Evolutionary conservation across 2,888 invertebrate species (phyloP).

Genomic region (Ischnus inquisitorius): DNA sequence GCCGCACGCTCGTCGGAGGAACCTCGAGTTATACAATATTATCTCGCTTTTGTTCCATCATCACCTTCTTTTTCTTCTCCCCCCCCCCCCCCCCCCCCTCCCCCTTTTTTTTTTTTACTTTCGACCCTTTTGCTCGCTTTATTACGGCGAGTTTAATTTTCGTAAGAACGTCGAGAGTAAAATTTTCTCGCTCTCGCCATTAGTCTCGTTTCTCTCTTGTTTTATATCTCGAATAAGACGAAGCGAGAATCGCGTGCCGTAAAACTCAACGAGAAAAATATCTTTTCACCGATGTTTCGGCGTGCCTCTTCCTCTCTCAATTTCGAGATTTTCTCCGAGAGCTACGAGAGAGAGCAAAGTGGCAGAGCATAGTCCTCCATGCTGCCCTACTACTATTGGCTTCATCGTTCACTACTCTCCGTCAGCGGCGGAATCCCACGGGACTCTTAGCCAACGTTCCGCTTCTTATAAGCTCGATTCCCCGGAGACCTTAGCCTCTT

Average conservation of each 20-base stretch:
- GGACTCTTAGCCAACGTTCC: constrained; percentile 32
- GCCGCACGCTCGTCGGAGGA: constrained; percentile 6
- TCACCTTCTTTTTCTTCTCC: constrained; percentile 35
- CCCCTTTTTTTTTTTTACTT: constrained; percentile 29
- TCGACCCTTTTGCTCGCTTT: constrained; percentile 24
- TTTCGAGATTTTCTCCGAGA: not conserved
- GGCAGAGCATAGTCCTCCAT: not conserved
- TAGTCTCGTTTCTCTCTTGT: constrained; percentile 1
- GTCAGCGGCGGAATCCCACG: constrained; percentile 39
- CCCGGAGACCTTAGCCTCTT: constrained; percentile 23
- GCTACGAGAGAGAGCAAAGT: constrained; percentile 17
- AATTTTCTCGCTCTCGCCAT: constrained; percentile 31
- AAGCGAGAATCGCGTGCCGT: constrained; percentile 28
- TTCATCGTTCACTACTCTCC: constrained; percentile 4
- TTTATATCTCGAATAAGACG: constrained; percentile 20
- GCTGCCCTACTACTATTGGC: not conserved
- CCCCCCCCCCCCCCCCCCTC: constrained; percentile 17
- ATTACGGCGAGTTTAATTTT: constrained; percentile 4
- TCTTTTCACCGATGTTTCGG: constrained; percentile 23
- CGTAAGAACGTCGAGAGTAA: not conserved
- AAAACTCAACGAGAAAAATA: constrained; percentile 41
- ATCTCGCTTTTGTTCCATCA: constrained; percentile 43
- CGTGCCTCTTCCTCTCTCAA: constrained; percentile 9
- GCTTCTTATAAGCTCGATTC: constrained; percentile 18
- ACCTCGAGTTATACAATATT: constrained; percentile 35